These are phyloP conservation scores for Panonychus citri DNA, from an alignment of 1,140 invertebrate species.

Conservation along the genomic window DNA sequence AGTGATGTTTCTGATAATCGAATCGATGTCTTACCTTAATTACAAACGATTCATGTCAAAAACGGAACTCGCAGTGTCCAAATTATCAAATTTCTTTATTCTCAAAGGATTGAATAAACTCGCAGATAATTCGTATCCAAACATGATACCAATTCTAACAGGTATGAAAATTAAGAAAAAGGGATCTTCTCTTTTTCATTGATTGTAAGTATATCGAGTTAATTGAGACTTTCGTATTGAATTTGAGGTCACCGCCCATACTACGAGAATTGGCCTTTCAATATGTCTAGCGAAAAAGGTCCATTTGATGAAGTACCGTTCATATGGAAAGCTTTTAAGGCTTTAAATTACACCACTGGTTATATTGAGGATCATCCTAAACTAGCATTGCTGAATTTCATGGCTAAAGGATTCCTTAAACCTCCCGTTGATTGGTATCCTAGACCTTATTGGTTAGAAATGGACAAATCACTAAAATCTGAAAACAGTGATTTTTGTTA, in stretches of 20 bases:
- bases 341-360: slow-evolving; percentile 46
- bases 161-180: slow-evolving; percentile 10
- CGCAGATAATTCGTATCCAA: slow-evolving; percentile 25
- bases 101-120: slow-evolving; percentile 26
- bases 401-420: slow-evolving; percentile 38
- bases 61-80: neutral
- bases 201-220: too few species aligned
- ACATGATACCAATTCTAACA: slow-evolving; percentile 22
- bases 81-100: neutral
- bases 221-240: too few species aligned
- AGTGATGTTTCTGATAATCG: slow-evolving; percentile 7
- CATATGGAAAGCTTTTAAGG: slow-evolving; percentile 23
- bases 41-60: slow-evolving; percentile 4
- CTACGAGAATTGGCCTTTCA: neutral
- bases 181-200: too few species aligned
- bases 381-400: slow-evolving; percentile 54
- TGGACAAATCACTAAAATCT: slow-evolving; percentile 6
- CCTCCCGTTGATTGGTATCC: slow-evolving; percentile 58
- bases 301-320: slow-evolving; percentile 11
- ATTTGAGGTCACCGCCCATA: too few species aligned
- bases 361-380: slow-evolving; percentile 47
- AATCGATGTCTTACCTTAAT: slow-evolving; percentile 7
- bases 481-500: slow-evolving; percentile 3
- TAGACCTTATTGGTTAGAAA: slow-evolving; percentile 33
- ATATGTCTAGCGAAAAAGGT: neutral